Conservation (phyloP, 2,113 vertebrate species). For the Narcine bancroftii region DNA sequence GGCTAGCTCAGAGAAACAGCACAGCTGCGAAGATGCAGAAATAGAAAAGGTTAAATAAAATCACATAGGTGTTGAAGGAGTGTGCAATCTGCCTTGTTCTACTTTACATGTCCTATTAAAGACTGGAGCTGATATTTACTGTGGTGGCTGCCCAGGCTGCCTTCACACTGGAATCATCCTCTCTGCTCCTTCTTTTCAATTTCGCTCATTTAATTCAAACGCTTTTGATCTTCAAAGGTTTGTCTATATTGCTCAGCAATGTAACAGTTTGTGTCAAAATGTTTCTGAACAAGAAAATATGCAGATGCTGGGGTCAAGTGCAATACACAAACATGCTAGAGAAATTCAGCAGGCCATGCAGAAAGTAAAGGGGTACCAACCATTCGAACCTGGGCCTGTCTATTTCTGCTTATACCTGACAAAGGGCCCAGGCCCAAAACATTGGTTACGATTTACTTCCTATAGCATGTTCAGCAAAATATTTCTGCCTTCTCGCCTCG, state of each 20-base stretch:
- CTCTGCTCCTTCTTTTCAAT: background rate
- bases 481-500: too few relatives aligned
- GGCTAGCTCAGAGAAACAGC: background rate
- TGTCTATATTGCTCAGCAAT: background rate
- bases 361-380: too few relatives aligned
- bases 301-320: too few relatives aligned
- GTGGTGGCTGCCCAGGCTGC: background rate
- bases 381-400: too few relatives aligned
- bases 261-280: background rate
- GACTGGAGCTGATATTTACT: background rate
- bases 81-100: background rate
- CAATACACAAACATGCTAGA: too few relatives aligned
- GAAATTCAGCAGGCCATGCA: too few relatives aligned
- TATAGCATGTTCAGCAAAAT: too few relatives aligned
- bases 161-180: background rate
- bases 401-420: too few relatives aligned
- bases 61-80: background rate
- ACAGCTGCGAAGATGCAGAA: background rate
- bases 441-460: too few relatives aligned
- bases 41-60: background rate
- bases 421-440: too few relatives aligned
- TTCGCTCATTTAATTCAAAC: background rate
- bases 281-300: too few relatives aligned
- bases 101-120: background rate
- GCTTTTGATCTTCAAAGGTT: background rate